Conservation (phyloP, 2,113 vertebrate species). For the Vombatus ursinus region DNA sequence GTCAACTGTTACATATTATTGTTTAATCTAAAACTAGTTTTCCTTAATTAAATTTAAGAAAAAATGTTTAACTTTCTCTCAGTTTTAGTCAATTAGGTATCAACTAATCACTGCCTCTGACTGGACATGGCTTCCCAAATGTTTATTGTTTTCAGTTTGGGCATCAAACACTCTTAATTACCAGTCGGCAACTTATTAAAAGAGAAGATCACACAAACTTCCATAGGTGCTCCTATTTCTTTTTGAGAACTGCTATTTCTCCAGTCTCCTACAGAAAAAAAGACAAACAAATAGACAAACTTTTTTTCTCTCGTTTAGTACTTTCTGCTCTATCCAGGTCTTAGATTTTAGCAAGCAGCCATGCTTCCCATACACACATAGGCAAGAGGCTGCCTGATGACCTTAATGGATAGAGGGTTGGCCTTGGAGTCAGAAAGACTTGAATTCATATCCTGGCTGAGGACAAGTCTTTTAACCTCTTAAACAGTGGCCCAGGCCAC, state of each 20-base stretch:
- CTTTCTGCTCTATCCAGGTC: background rate
- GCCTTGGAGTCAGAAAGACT: background rate
- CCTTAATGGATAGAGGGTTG: too few relatives aligned
- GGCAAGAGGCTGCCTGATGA: background rate
- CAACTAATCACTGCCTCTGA: background rate
- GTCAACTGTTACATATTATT: background rate
- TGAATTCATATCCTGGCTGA: background rate
- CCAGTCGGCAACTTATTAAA: background rate
- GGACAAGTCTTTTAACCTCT: background rate
- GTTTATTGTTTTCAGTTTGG: background rate
- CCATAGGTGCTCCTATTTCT: background rate
- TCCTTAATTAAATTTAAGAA: background rate
- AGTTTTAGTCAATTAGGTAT: background rate
- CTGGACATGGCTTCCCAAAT: background rate
- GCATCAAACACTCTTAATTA: background rate
- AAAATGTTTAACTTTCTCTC: background rate
- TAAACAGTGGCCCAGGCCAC: background rate
- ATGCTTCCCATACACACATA: background rate
- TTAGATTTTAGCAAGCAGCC: background rate
- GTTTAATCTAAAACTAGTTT: background rate
- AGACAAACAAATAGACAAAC: background rate
- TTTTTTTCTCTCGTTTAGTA: background rate
- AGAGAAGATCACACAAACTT: background rate
- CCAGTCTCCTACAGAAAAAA: background rate
- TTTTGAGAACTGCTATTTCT: background rate